Percentiles rank a stretch among this genome's conserved stretches.
Conservation (phyloP, 2,113 vertebrate species). For the Onychostruthus taczanowskii region DNA sequence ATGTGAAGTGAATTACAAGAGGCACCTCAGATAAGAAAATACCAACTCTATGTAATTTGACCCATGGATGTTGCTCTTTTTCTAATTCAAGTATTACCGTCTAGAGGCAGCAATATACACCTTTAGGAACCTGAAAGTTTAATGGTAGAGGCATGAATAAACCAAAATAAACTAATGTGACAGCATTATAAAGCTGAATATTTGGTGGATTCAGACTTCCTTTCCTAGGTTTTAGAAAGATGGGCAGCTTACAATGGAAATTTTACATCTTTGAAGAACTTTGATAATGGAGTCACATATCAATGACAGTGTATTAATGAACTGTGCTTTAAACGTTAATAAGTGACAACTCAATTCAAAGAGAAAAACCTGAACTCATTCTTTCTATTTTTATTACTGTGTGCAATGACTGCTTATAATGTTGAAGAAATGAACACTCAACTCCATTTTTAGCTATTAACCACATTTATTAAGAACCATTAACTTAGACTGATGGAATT, state of each 20-base stretch:
- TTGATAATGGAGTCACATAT: slow-evolving; percentile 31
- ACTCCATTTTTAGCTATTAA: slow-evolving; percentile 49
- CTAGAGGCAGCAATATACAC: neutral
- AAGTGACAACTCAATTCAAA: slow-evolving; percentile 32
- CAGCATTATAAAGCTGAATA: neutral
- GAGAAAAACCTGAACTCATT: neutral
- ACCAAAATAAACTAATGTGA: neutral
- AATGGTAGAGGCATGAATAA: neutral
- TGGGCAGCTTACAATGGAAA: neutral
- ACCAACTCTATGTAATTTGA: neutral
- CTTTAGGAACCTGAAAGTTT: neutral
- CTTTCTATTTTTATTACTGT: slow-evolving; percentile 50
- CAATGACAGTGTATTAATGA: slow-evolving; percentile 35
- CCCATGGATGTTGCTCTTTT: neutral
- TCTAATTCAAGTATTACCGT: neutral
- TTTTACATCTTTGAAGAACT: neutral
- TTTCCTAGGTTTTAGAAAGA: neutral
- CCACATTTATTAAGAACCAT: slow-evolving; percentile 38
- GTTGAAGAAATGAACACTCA: slow-evolving; percentile 24
- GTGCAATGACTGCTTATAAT: slow-evolving; percentile 2
- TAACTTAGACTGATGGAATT: slow-evolving; percentile 21
- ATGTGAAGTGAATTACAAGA: neutral
- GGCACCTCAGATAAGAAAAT: neutral
- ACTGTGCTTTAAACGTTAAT: slow-evolving; percentile 8
- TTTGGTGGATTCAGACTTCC: neutral